Conservation (phyloP, 53 echinoderm and acorn worm genomes). For the Crossaster papposus region DNA sequence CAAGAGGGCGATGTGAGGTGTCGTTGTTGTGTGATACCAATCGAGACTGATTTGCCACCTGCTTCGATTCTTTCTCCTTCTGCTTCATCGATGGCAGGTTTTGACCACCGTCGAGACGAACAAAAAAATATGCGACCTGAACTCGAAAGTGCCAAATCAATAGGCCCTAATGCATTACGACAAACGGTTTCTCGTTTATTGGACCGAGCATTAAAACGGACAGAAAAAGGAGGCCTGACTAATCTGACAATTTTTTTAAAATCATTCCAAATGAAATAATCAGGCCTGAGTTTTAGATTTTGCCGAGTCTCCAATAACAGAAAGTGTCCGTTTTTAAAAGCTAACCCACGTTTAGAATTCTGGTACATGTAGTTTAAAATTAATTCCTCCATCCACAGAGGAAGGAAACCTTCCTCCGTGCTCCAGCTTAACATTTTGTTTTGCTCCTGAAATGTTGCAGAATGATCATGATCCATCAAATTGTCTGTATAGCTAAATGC, state of each 20-base stretch:
- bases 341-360: too few relatives aligned
- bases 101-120: neutral
- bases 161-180: neutral
- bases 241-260: neutral
- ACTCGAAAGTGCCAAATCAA: neutral
- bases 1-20: neutral
- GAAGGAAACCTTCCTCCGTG: too few relatives aligned
- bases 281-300: neutral
- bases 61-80: neutral
- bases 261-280: neutral
- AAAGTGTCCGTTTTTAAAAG: too few relatives aligned
- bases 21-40: neutral
- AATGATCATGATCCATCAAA: too few relatives aligned
- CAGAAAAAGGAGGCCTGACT: too few relatives aligned
- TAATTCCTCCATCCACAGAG: too few relatives aligned
- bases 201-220: neutral
- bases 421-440: too few relatives aligned
- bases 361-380: too few relatives aligned
- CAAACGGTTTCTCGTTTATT: neutral
- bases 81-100: neutral
- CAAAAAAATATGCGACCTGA: neutral
- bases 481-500: too few relatives aligned
- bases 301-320: neutral
- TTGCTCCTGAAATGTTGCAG: too few relatives aligned
- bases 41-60: conserved; percentile 3